Evolutionary conservation across 2,888 invertebrate genomes (phyloP).

Genomic region (Corythucha ciliata): DNA sequence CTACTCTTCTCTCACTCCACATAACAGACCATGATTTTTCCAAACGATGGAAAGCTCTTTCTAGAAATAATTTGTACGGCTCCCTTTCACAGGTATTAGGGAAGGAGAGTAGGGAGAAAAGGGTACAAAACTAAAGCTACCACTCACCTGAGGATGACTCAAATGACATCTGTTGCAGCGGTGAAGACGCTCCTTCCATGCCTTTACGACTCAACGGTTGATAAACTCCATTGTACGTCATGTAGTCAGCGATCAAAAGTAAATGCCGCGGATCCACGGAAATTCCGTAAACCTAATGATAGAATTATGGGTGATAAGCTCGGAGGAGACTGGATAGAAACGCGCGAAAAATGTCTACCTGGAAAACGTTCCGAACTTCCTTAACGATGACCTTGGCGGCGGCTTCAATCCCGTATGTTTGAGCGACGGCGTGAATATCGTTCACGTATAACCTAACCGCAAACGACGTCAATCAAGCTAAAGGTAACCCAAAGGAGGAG

Average conservation of each 20-base stretch:
- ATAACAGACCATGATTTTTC: too few species aligned
- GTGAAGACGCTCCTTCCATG: constrained; percentile 83
- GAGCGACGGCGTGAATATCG: constrained; percentile 83
- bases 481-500: neutral
- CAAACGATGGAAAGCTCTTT: too few species aligned
- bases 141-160: constrained; percentile 48
- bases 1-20: too few species aligned
- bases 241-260: constrained; percentile 88
- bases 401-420: constrained; percentile 93
- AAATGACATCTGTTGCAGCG: constrained; percentile 96
- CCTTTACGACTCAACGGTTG: constrained; percentile 84
- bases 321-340: neutral
- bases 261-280: constrained; percentile 90
- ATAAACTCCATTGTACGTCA: constrained; percentile 89
- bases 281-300: constrained; percentile 74
- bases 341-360: constrained; percentile 38
- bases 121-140: neutral
- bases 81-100: neutral
- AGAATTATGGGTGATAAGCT: neutral
- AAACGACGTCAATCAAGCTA: too few species aligned
- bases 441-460: constrained; percentile 64
- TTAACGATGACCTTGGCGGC: constrained; percentile 81
- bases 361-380: constrained; percentile 93
- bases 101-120: neutral
- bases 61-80: neutral